These are phyloP conservation scores for Marisa cornuarietis DNA, from an alignment of 1,140 invertebrate genomes.

Conservation along the genomic window DNA sequence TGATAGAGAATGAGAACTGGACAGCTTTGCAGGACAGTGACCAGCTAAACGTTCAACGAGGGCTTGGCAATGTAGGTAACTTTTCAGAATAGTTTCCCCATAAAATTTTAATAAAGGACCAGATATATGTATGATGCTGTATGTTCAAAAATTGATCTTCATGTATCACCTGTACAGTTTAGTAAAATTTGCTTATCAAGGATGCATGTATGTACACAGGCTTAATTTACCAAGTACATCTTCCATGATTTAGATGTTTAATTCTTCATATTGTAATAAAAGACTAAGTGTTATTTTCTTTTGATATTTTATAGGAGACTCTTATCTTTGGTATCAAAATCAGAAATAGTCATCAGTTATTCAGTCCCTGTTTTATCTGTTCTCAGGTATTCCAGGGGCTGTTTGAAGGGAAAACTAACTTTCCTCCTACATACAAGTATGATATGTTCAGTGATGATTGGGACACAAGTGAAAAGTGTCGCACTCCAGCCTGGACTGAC, in stretches of 20 bases:
- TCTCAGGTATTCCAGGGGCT: conserved; percentile 94
- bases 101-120: background rate
- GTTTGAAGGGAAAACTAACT: conserved; percentile 89
- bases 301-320: no score
- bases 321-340: no score
- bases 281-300: no score
- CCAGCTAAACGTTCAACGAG: conserved; percentile 79
- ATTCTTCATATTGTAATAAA: no score
- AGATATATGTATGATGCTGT: no score
- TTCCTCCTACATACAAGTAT: conserved; percentile 98
- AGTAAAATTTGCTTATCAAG: no score
- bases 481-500: conserved; percentile 97
- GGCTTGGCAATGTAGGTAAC: conserved; percentile 63
- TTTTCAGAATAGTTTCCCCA: background rate
- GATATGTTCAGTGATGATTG: conserved; percentile 99
- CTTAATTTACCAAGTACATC: no score
- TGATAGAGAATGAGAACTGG: conserved; percentile 82
- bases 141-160: no score
- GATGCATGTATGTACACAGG: no score
- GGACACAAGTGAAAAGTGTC: conserved; percentile 97
- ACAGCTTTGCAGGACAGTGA: conserved; percentile 84
- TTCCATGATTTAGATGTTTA: no score
- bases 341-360: no score
- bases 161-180: no score
- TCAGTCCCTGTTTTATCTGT: background rate